phyloP scores from a whole-genome alignment of 1,140 invertebrate species.

The Drosophila bocki region DNA sequence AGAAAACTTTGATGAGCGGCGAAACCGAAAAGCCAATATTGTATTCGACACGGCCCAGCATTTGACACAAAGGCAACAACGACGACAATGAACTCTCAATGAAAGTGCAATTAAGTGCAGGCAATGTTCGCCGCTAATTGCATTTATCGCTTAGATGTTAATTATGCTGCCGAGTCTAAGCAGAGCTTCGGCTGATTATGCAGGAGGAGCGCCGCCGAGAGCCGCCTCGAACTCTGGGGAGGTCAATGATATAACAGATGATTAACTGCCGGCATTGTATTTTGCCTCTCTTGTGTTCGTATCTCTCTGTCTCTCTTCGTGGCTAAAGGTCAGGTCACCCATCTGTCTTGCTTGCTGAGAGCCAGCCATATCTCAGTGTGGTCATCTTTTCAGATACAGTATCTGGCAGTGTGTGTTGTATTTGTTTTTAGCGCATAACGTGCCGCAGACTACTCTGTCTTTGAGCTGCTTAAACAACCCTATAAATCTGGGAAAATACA shows the following conservation, averaged over 20 bases:
- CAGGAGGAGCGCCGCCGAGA: background rate
- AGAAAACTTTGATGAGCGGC: slow-evolving; percentile 30
- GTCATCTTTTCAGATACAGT: slow-evolving; percentile 47
- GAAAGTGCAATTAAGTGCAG: slow-evolving; percentile 74
- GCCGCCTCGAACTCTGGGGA: slow-evolving; percentile 30
- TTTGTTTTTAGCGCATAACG: slow-evolving; percentile 26
- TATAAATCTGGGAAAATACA: slow-evolving; percentile 35
- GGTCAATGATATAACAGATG: slow-evolving; percentile 57
- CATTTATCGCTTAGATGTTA: slow-evolving; percentile 79
- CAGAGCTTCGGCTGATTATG: slow-evolving; percentile 19
- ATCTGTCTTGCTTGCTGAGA: slow-evolving; percentile 27
- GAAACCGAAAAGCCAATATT: slow-evolving; percentile 45
- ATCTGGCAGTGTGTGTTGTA: slow-evolving; percentile 34
- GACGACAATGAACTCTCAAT: slow-evolving; percentile 65
- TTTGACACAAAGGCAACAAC: slow-evolving; percentile 54
- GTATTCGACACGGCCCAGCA: slow-evolving; percentile 56
- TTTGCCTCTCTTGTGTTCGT: slow-evolving; percentile 7
- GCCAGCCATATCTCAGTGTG: slow-evolving; percentile 23
- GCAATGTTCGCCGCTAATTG: slow-evolving; percentile 68
- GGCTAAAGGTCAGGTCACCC: slow-evolving; percentile 42
- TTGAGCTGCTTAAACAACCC: slow-evolving; percentile 37
- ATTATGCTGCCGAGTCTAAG: slow-evolving; percentile 61
- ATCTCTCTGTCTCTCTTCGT: background rate
- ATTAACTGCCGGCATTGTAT: slow-evolving; percentile 51
- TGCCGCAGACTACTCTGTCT: slow-evolving; percentile 6